Evolutionary conservation across 2,113 vertebrate species (phyloP).

Genomic region (Talpa occidentalis): DNA sequence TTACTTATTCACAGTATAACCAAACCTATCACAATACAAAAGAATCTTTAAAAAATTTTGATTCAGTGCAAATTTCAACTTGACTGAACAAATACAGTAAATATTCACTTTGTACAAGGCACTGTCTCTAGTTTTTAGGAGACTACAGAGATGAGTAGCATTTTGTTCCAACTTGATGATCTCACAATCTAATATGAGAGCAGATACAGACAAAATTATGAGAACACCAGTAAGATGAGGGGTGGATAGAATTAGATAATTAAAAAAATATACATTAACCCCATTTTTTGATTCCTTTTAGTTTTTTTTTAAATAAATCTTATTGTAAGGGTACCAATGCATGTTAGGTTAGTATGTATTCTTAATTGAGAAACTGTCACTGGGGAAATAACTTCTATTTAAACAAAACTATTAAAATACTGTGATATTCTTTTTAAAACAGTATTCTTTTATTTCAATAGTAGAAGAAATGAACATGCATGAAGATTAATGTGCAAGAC

Average conservation of each 20-base stretch:
- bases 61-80: slow-evolving; percentile 24
- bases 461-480: background rate
- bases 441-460: background rate
- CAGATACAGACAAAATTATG: background rate
- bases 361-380: background rate
- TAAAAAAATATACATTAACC: background rate
- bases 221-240: background rate
- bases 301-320: slow-evolving; percentile 16
- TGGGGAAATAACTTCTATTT: background rate
- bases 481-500: background rate
- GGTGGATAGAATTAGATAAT: background rate
- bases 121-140: background rate
- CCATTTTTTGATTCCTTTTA: background rate
- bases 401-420: too few relatives aligned
- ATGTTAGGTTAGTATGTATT: background rate
- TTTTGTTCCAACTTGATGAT: background rate
- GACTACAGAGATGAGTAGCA: background rate
- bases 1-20: background rate
- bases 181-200: background rate
- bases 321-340: background rate
- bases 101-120: background rate
- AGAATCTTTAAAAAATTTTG: background rate
- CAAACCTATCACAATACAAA: background rate
- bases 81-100: background rate
- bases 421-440: too few relatives aligned